These are phyloP conservation scores for Pogonus chalceus DNA, from an alignment of 1,140 invertebrate genomes.

Conservation along the genomic window DNA sequence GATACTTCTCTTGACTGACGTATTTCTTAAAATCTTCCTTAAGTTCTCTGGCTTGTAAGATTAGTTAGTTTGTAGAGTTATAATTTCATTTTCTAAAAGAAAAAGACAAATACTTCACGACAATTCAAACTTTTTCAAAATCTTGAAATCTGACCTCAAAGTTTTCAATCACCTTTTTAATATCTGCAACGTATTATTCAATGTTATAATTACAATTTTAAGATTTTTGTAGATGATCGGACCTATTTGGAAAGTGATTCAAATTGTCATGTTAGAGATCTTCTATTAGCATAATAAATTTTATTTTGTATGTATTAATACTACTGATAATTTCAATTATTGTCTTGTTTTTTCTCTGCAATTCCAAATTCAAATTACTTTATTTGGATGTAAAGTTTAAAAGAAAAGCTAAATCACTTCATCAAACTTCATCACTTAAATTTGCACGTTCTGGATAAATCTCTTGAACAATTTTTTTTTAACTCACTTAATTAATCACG, in stretches of 20 bases:
- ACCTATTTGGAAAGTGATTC: too few species aligned
- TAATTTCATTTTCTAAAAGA: conserved; percentile 28
- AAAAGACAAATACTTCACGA: conserved; percentile 14
- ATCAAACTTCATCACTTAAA: conserved; percentile 23
- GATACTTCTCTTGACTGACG: conserved; percentile 26
- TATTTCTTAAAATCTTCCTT: conserved; percentile 26
- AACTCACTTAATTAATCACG: conserved; percentile 26
- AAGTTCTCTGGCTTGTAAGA: conserved; percentile 20
- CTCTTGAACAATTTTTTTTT: conserved; percentile 25
- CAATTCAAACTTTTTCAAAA: conserved; percentile 5
- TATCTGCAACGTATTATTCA: conserved; percentile 13
- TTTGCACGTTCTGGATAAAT: conserved; percentile 20
- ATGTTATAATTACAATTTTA: conserved; percentile 14
- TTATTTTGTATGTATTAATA: conserved; percentile 18
- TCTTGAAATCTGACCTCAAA: too few species aligned
- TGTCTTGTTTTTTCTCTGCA: conserved; percentile 20
- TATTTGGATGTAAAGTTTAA: conserved; percentile 25
- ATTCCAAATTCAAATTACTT: conserved; percentile 24
- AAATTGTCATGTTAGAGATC: too few species aligned
- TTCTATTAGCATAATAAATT: too few species aligned
- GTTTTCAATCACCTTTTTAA: conserved; percentile 12
- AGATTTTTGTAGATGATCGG: conserved; percentile 15
- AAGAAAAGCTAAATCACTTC: conserved; percentile 21
- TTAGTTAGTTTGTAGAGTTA: too few species aligned
- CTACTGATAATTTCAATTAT: conserved; percentile 26